Evolutionary conservation across 2,797 vertebrate genomes (phyloP).

Genomic region (Sardinella longiceps): DNA sequence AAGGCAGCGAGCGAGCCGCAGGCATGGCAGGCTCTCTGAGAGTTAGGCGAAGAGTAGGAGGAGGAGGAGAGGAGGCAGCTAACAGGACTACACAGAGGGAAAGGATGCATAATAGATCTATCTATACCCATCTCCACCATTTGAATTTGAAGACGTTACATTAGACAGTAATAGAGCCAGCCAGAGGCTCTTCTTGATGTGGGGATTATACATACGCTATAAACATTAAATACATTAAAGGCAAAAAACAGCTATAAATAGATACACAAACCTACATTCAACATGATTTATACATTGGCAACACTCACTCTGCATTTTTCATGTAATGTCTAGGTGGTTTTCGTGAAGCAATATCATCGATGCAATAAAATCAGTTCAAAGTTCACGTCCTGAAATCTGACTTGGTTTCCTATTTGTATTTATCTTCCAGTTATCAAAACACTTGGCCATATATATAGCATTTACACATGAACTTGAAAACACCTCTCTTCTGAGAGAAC

Average conservation of each 20-base stretch:
- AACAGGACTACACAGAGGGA: background rate
- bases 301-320: background rate
- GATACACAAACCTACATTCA: background rate
- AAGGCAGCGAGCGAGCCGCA: background rate
- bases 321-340: background rate
- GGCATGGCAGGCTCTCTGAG: background rate
- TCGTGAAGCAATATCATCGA: background rate
- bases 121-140: background rate
- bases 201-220: background rate
- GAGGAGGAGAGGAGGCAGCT: background rate
- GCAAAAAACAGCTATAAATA: background rate
- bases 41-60: background rate
- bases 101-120: background rate
- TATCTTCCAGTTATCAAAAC: background rate
- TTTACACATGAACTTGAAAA: constrained; percentile 3
- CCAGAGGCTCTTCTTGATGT: background rate
- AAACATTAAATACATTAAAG: background rate
- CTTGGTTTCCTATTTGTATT: background rate
- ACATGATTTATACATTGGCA: background rate
- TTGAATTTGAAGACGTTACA: background rate
- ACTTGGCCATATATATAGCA: background rate
- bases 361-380: background rate
- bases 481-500: background rate
- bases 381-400: background rate
- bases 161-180: background rate